Conservation (phyloP, 2,797 vertebrate genomes). For the Eremophila alpestris region DNA sequence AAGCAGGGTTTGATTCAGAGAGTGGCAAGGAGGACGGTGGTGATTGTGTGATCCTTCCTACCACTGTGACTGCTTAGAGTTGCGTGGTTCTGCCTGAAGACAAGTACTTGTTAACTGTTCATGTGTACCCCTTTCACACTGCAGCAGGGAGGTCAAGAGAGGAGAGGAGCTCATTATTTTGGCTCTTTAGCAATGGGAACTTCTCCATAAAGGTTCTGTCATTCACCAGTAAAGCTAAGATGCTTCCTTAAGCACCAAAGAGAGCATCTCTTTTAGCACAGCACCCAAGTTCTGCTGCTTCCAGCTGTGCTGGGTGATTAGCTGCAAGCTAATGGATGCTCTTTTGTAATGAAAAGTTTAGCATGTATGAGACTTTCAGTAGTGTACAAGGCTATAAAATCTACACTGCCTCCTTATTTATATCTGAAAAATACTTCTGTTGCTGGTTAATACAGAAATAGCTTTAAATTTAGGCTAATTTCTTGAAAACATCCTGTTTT, state of each 20-base stretch:
- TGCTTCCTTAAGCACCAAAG: neutral
- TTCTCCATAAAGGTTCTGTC: neutral
- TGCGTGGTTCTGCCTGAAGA: neutral
- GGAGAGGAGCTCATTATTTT: neutral
- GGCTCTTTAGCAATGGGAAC: neutral
- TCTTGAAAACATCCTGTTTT: neutral
- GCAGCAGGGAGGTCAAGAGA: neutral
- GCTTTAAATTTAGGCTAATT: neutral
- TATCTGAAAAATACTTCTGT: neutral
- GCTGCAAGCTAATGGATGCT: neutral
- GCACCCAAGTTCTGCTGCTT: neutral
- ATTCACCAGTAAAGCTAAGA: neutral
- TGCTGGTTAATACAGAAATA: neutral
- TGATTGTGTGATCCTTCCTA: accelerated
- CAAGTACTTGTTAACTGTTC: neutral
- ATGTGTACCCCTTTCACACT: neutral
- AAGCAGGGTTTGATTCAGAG: neutral
- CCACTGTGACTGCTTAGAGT: neutral
- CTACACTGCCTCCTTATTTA: neutral
- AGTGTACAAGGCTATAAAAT: neutral
- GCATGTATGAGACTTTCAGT: neutral
- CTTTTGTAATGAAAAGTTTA: neutral
- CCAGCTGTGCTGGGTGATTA: neutral
- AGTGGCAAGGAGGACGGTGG: neutral
- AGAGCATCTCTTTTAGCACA: accelerated